Evolutionary conservation across 1,140 invertebrate genomes (phyloP), one percentile per base, ranked within the genome.

Genomic region (Drosophila ficusphila): DNA sequence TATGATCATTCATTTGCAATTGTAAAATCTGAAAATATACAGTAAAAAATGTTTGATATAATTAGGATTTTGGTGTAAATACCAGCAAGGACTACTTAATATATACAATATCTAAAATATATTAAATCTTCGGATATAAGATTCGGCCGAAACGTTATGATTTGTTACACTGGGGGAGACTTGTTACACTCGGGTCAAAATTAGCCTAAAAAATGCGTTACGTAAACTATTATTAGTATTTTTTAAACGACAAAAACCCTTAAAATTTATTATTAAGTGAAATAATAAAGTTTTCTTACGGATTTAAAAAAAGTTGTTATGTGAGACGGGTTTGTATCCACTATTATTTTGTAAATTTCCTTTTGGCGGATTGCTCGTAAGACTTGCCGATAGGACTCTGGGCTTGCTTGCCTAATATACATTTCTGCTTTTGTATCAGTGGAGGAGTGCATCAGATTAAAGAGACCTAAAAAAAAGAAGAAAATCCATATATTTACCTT

Each of bases 1-100:
- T 93, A 90, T 97, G 96, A 90, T 97, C 97, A 88, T 98, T 98
- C 97, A 98, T 98, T 92, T 98, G 97, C 7, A 98, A 54, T 74
- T 90, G 90, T 21, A 90, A 52, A 31, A 91, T 89, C 89, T 90
- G 49, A 11, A 73, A 61, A 36, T 16, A 36, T n/a, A n/a, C n/a
- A n/a, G n/a, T n/a, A n/a, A 19, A 12, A 38, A 2, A 31, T 3
- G 2, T 29, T 34, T n/a, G 4, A 25, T 25, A 25, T 2, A 29
- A 29, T 8, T 29, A 2, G 7, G 7, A 3, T 29, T 7, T 29
- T 29, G 7, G 27, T 29, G 9, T 29, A 3, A 8, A 7, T n/a
- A n/a, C n/a, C n/a, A n/a, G n/a, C n/a, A n/a, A n/a, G n/a, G n/a
- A n/a, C n/a, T n/a, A n/a, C n/a, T n/a, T n/a, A n/a, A n/a, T n/a